Percentiles rank a stretch among this genome's conserved stretches.
These are phyloP conservation scores for Protonemura montana DNA, from an alignment of 2,888 invertebrate species.

Conservation along the genomic window DNA sequence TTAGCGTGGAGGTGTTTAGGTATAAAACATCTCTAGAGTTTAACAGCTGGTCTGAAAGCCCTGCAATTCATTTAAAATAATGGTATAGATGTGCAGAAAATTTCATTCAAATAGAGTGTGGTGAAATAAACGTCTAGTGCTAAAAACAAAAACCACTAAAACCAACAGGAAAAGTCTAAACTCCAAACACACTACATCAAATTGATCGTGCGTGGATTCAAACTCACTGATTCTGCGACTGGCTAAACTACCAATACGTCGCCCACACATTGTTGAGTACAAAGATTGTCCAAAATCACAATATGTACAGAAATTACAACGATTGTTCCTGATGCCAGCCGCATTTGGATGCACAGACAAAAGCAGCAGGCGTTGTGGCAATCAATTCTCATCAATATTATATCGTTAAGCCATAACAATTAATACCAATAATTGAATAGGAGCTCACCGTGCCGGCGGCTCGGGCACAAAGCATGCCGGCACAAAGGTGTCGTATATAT, in stretches of 20 bases:
- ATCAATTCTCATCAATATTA: neutral
- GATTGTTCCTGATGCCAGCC: neutral
- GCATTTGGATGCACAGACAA: neutral
- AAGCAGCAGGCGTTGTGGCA: neutral
- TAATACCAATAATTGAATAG: neutral
- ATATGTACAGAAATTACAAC: neutral
- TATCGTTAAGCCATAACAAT: neutral
- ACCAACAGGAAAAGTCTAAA: too few relatives aligned
- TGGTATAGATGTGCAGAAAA: too few relatives aligned
- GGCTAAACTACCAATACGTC: neutral
- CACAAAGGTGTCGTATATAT: neutral
- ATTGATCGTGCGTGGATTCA: too few relatives aligned
- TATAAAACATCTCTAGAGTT: too few relatives aligned
- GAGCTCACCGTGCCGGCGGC: neutral
- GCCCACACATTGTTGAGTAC: neutral
- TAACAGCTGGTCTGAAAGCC: too few relatives aligned
- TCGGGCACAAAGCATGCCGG: neutral
- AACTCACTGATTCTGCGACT: too few relatives aligned
- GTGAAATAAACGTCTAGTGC: too few relatives aligned
- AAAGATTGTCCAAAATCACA: neutral
- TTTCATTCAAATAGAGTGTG: too few relatives aligned
- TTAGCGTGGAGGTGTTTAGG: too few relatives aligned
- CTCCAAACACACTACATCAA: too few relatives aligned
- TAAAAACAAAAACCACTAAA: too few relatives aligned
- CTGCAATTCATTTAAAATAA: too few relatives aligned